Percentiles rank a stretch among this genome's conserved stretches.
Conservation (phyloP, 2,797 vertebrate genomes). For the Paramormyrops hopkinsi region DNA sequence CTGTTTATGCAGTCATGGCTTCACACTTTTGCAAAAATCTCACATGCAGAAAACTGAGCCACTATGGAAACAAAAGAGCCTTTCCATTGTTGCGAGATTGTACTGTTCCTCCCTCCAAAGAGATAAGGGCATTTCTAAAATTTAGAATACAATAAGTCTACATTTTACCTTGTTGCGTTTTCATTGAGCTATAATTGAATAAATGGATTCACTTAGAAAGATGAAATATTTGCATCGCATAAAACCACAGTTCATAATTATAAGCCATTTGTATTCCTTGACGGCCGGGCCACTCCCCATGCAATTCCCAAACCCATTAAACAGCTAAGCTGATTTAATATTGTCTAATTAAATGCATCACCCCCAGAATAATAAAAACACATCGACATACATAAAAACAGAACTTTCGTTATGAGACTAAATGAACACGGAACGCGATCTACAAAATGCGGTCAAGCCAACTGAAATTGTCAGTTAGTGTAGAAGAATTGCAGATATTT, state of each 20-base stretch:
- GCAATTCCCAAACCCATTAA: background rate
- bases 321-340: background rate
- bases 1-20: conserved; percentile 28
- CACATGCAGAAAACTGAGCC: conserved; percentile 28
- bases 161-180: background rate
- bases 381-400: background rate
- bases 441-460: background rate
- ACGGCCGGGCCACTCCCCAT: background rate
- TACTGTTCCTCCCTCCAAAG: background rate
- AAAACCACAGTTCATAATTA: background rate
- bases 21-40: conserved; percentile 53
- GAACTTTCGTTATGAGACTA: background rate
- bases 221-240: background rate
- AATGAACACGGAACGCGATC: background rate
- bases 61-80: background rate
- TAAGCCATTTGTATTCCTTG: background rate
- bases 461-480: background rate
- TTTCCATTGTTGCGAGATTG: background rate
- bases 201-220: background rate
- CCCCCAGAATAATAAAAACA: background rate
- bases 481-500: background rate
- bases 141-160: background rate
- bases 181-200: background rate
- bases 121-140: background rate
- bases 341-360: background rate